Percentiles rank a stretch among this genome's conserved stretches.
Conservation (phyloP, 2,113 vertebrate genomes). For the Columba livia region DNA sequence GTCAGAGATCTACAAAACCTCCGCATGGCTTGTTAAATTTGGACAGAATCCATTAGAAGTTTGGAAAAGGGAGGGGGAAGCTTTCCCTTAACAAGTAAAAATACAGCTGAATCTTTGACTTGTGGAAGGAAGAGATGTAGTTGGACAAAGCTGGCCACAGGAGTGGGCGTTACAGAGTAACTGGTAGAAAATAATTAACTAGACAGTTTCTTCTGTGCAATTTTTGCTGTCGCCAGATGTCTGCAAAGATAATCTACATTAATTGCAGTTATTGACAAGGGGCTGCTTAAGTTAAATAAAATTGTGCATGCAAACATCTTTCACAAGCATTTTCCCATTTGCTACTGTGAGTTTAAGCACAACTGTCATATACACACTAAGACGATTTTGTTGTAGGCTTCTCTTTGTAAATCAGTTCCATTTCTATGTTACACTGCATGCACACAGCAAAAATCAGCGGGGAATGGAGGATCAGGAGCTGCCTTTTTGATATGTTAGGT, state of each 20-base stretch:
- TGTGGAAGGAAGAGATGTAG: not conserved
- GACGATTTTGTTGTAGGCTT: not conserved
- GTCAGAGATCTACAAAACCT: not conserved
- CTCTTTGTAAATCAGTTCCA: not conserved
- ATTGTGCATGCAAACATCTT: not conserved
- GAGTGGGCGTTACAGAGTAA: not conserved
- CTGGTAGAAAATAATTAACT: not conserved
- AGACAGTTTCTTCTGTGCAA: not conserved
- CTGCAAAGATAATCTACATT: not conserved
- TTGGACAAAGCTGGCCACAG: not conserved
- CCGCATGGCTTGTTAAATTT: not conserved
- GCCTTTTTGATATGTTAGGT: not conserved
- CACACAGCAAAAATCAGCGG: not conserved
- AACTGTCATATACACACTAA: not conserved
- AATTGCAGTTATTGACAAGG: not conserved
- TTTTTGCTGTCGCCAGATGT: not conserved
- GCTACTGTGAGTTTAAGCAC: not conserved
- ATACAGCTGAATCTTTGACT: not conserved
- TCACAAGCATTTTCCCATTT: not conserved
- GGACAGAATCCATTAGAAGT: not conserved
- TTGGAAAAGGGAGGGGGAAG: not conserved
- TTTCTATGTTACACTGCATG: not conserved
- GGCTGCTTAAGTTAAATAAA: not conserved
- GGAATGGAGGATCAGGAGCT: not conserved
- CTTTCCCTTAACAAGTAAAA: not conserved